Conservation (phyloP, 2,888 invertebrate species). For the Cantharis rustica region DNA sequence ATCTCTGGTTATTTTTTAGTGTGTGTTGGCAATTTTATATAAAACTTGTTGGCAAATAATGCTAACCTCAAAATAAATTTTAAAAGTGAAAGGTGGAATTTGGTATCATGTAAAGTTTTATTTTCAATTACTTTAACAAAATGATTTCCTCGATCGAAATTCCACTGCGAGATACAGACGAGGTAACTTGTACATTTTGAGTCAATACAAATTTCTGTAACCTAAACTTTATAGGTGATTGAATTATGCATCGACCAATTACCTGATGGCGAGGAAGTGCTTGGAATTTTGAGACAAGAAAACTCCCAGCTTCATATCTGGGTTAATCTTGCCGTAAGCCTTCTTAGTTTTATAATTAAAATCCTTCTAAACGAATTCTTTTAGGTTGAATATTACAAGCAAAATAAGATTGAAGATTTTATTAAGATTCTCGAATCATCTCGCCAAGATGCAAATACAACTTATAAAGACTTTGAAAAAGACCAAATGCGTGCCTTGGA, state of each 20-base stretch:
- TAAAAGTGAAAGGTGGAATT: not conserved
- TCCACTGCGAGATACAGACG: conserved; percentile 89
- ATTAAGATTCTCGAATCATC: conserved; percentile 92
- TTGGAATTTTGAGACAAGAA: conserved; percentile 92
- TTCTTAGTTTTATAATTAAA: not conserved
- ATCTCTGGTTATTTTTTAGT: not conserved
- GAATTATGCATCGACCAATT: conserved; percentile 93
- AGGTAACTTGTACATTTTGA: conserved; percentile 63
- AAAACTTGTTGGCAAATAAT: not conserved
- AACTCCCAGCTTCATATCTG: conserved; percentile 90
- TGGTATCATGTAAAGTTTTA: not conserved
- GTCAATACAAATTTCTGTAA: not conserved
- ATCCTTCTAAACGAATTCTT: conserved; percentile 39
- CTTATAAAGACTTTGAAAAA: conserved; percentile 89
- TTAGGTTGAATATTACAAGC: conserved; percentile 95
- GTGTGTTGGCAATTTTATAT: not conserved
- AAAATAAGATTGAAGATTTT: conserved; percentile 90
- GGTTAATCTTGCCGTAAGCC: conserved; percentile 96
- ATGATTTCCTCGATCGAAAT: conserved; percentile 80
- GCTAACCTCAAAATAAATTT: not conserved
- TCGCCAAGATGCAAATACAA: conserved; percentile 80
- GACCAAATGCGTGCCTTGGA: conserved; percentile 98
- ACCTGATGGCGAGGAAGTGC: conserved; percentile 94
- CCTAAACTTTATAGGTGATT: conserved; percentile 74
- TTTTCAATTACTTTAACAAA: conserved; percentile 4